Percentiles rank a stretch among this genome's conserved stretches.
These are phyloP conservation scores for Melanotaenia duboulayi DNA, from an alignment of 2,113 vertebrate genomes.

Conservation along the genomic window DNA sequence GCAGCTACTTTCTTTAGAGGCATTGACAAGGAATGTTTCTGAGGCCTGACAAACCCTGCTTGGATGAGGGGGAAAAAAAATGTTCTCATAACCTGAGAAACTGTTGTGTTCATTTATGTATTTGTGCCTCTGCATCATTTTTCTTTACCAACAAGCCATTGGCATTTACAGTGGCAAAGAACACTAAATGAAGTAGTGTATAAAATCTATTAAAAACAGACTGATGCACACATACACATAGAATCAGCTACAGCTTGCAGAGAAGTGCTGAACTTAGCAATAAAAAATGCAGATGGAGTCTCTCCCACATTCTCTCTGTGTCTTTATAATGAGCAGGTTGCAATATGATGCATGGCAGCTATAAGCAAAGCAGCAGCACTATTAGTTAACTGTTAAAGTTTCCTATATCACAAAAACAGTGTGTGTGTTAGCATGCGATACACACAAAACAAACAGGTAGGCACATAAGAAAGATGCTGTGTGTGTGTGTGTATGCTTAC, in stretches of 20 bases:
- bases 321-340: constrained; percentile 73
- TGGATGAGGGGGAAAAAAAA: neutral
- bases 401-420: constrained; percentile 45
- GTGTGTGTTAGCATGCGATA: constrained; percentile 1
- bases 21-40: neutral
- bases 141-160: constrained; percentile 36
- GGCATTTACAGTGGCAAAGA: constrained; percentile 30
- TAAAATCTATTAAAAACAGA: constrained; percentile 46
- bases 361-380: constrained; percentile 71
- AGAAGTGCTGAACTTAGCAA: constrained; percentile 70
- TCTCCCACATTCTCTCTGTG: constrained; percentile 37
- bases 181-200: constrained; percentile 49
- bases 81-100: constrained; percentile 4
- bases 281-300: constrained; percentile 74
- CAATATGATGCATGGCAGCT: constrained; percentile 74
- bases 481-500: constrained; percentile 2
- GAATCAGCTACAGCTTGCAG: constrained; percentile 38
- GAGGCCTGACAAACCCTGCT: neutral
- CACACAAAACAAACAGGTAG: constrained; percentile 5
- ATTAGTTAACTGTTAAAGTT: constrained; percentile 75
- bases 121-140: constrained; percentile 40
- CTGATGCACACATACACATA: constrained; percentile 8
- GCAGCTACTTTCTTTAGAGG: constrained; percentile 1
- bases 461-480: neutral
- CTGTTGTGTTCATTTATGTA: constrained; percentile 15